Conservation (phyloP, 2,113 vertebrate genomes). For the Hiodon alosoides region DNA sequence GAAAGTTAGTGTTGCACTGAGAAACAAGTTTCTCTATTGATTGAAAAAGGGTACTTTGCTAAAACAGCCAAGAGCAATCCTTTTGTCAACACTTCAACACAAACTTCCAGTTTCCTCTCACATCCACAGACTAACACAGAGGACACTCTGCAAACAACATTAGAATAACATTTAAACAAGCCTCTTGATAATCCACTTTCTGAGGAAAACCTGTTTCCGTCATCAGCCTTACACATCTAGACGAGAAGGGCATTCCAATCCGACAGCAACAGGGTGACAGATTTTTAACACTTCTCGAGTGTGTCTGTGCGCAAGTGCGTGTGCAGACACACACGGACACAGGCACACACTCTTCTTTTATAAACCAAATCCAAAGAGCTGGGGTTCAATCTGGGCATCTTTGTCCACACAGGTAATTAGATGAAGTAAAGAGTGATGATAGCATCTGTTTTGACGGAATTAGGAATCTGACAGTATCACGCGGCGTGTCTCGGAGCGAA, state of each 20-base stretch:
- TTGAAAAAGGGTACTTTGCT: too few species aligned
- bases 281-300: slow-evolving; percentile 6
- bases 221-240: background rate
- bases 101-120: background rate
- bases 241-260: slow-evolving; percentile 4
- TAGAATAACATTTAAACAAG: background rate
- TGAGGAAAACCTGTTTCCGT: background rate
- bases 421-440: slow-evolving; percentile 56
- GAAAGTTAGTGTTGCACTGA: too few species aligned
- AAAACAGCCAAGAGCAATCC: background rate
- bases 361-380: background rate
- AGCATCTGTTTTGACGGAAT: slow-evolving; percentile 63
- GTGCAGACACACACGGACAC: too few species aligned
- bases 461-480: slow-evolving; percentile 54
- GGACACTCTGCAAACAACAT: slow-evolving; percentile 1
- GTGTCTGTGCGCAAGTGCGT: background rate
- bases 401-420: slow-evolving; percentile 59
- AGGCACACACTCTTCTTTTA: background rate
- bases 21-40: too few species aligned
- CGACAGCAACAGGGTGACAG: background rate
- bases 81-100: background rate
- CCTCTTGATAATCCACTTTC: background rate
- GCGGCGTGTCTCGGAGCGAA: slow-evolving; percentile 36
- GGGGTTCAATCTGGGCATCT: background rate
- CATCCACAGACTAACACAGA: background rate